These are phyloP conservation scores for Montipora capricornis DNA, from an alignment of 64 coral and sea anemone species.

Conservation along the genomic window DNA sequence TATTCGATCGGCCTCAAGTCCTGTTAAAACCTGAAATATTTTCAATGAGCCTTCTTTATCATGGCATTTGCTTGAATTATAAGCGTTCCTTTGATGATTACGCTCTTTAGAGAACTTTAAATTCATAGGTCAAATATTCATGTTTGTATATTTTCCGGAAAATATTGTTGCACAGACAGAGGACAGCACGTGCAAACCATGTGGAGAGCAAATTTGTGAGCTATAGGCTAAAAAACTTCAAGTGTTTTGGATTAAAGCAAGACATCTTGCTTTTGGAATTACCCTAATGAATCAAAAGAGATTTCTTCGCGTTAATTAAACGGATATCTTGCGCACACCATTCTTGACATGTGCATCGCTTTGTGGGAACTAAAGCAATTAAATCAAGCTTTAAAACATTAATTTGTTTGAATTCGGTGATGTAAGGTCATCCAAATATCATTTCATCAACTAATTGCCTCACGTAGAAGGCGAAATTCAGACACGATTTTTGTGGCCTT, in stretches of 20 bases:
- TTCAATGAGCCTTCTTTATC: no score
- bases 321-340: conserved; percentile 4
- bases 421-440: not conserved
- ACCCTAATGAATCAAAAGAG: conserved; percentile 23
- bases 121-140: no score
- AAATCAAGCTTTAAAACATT: conserved; percentile 27
- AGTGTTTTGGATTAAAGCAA: conserved; percentile 18
- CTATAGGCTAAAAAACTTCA: not conserved
- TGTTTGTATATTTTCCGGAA: no score
- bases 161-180: no score
- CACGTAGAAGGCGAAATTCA: not conserved
- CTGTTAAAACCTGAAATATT: no score
- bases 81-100: no score
- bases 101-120: no score
- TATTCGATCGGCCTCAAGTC: no score
- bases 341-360: conserved; percentile 35
- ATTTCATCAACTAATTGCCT: not conserved
- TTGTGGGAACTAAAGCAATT: conserved; percentile 27
- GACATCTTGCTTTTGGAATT: not conserved
- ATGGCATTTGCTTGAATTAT: no score
- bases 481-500: not conserved
- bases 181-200: not conserved
- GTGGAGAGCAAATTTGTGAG: not conserved
- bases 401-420: conserved; percentile 31
- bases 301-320: conserved; percentile 16